Conservation (phyloP, 2,888 invertebrate species). For the Nudaria mundana region DNA sequence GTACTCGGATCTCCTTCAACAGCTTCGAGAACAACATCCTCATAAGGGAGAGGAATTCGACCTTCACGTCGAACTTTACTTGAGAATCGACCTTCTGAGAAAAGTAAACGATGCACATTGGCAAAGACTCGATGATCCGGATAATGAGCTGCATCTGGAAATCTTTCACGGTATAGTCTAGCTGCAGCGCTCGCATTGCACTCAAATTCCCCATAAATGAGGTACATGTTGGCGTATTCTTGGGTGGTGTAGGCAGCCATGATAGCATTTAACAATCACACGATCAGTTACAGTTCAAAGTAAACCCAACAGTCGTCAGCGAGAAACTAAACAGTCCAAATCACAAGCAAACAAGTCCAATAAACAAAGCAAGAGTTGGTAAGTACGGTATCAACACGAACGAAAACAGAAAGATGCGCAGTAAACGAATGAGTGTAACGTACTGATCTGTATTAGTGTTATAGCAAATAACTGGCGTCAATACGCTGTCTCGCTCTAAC, state of each 20-base stretch:
- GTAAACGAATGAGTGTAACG: too few species aligned
- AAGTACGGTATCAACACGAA: background rate
- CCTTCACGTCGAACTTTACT: background rate
- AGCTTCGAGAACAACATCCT: background rate
- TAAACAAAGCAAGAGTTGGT: background rate
- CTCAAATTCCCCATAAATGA: too few species aligned
- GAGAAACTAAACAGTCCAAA: background rate
- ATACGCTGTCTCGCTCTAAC: too few species aligned
- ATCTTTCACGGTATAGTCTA: background rate
- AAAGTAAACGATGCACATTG: background rate
- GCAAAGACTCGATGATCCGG: background rate
- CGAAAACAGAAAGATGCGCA: background rate
- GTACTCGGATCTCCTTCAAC: too few species aligned
- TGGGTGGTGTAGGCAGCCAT: background rate
- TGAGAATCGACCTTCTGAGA: background rate
- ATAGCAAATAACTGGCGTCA: too few species aligned
- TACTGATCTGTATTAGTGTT: too few species aligned
- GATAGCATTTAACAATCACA: background rate
- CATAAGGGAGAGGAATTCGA: background rate
- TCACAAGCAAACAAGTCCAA: conserved; percentile 1
- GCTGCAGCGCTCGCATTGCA: background rate
- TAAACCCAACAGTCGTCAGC: background rate
- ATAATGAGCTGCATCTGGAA: background rate
- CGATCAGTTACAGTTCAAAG: too few species aligned
- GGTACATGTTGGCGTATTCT: background rate